Evolutionary conservation across 1,140 invertebrate genomes (phyloP).

Genomic region (Hormaphis cornu): DNA sequence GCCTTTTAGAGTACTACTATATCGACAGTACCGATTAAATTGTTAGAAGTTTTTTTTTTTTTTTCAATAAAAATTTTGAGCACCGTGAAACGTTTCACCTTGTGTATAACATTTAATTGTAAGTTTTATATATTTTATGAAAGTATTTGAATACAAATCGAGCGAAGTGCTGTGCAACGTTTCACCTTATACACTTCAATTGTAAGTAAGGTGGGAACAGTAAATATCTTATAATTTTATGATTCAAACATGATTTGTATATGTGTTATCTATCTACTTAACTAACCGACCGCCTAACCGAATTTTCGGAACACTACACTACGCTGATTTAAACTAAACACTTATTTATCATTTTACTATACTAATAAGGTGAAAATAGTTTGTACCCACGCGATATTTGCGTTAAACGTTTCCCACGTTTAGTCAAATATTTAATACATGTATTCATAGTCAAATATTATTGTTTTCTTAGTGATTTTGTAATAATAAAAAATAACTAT

Average conservation of each 20-base stretch:
- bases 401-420: background rate
- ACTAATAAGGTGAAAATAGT: background rate
- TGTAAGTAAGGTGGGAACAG: background rate
- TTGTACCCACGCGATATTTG: background rate
- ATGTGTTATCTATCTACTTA: too few relatives aligned
- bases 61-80: too few relatives aligned
- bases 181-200: slow-evolving; percentile 10
- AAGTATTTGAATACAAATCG: background rate
- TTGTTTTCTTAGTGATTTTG: background rate
- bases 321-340: background rate
- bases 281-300: background rate
- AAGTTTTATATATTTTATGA: too few relatives aligned
- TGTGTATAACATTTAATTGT: too few relatives aligned
- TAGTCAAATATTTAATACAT: background rate
- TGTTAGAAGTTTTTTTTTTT: background rate
- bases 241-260: too few relatives aligned
- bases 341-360: background rate
- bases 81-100: too few relatives aligned
- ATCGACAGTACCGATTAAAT: background rate
- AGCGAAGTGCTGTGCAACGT: slow-evolving; percentile 21
- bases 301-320: background rate
- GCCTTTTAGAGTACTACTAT: background rate
- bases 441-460: background rate
- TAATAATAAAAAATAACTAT: background rate
- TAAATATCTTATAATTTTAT: background rate